Conservation (phyloP, 92 coral and sea anemone genomes). For the Micromussa lordhowensis region DNA sequence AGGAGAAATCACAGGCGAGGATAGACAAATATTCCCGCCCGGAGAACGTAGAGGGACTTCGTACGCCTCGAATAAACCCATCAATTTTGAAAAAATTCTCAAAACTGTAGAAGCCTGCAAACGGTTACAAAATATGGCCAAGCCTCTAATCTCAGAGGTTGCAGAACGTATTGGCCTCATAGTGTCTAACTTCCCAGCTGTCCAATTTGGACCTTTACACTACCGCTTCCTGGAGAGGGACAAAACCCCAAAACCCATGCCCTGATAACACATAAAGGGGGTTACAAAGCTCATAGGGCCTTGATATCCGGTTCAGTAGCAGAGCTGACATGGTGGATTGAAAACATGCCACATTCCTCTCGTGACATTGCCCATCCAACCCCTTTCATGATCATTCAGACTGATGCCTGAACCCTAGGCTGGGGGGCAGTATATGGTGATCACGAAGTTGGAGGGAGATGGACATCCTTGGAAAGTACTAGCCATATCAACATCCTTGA, state of each 20-base stretch:
- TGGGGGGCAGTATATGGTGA: slow-evolving; percentile 21
- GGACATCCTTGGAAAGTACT: background rate
- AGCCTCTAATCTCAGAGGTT: no score
- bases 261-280: slow-evolving; percentile 36
- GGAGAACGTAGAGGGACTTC: slow-evolving; percentile 48
- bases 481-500: background rate
- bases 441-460: background rate
- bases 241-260: slow-evolving; percentile 47
- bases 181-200: slow-evolving; percentile 43
- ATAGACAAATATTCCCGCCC: slow-evolving; percentile 60
- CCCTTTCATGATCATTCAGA: no score
- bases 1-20: no score
- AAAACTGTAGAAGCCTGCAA: no score
- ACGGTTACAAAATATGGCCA: no score
- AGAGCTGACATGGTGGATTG: no score
- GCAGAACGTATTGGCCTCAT: slow-evolving; percentile 34
- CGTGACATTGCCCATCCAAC: no score
- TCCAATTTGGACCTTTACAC: slow-evolving; percentile 19
- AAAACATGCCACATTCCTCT: no score
- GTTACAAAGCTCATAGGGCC: slow-evolving; percentile 37
- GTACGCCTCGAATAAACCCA: slow-evolving; percentile 58
- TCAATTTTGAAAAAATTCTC: slow-evolving; percentile 44
- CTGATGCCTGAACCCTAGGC: no score
- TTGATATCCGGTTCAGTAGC: no score
- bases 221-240: slow-evolving; percentile 26